Conservation (phyloP, 2,888 invertebrate genomes). For the Caradrina kadenii region DNA sequence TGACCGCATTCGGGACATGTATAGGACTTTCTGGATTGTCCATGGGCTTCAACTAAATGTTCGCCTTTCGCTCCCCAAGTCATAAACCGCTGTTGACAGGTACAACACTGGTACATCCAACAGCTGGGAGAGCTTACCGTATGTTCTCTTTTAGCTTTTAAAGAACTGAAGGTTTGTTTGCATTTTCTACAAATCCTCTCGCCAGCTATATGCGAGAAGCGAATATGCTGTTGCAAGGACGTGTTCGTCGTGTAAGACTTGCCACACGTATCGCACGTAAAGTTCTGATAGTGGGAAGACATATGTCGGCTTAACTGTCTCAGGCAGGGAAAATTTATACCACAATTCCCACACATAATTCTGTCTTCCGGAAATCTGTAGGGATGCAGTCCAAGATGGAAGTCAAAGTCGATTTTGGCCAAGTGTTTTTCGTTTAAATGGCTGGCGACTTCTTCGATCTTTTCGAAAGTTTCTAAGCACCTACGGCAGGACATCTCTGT, state of each 20-base stretch:
- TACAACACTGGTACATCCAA: conserved; percentile 80
- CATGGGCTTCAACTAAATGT: conserved; percentile 77
- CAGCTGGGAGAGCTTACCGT: conserved; percentile 73
- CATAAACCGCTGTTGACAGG: conserved; percentile 79
- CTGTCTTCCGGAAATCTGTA: conserved; percentile 78
- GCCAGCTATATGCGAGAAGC: conserved; percentile 74
- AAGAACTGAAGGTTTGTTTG: conserved; percentile 74
- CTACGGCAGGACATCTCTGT: conserved; percentile 79
- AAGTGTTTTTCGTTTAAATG: conserved; percentile 77
- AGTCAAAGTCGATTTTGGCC: conserved; percentile 68
- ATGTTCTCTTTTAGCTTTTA: conserved; percentile 77
- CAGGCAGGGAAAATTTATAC: conserved; percentile 74
- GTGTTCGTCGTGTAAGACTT: conserved; percentile 81
- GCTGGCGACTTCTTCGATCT: conserved; percentile 73
- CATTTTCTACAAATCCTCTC: conserved; percentile 81
- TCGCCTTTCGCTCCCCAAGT: conserved; percentile 77
- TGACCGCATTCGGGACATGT: conserved; percentile 80
- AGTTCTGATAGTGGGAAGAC: conserved; percentile 79
- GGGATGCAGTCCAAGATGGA: conserved; percentile 80
- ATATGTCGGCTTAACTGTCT: conserved; percentile 82
- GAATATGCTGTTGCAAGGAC: conserved; percentile 77
- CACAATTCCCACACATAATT: conserved; percentile 78
- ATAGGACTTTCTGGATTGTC: conserved; percentile 70
- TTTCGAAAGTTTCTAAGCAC: conserved; percentile 71
- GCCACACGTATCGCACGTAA: conserved; percentile 83